Evolutionary conservation across 2,797 vertebrate genomes (phyloP).

Genomic region (Yasuhikotakia modesta): DNA sequence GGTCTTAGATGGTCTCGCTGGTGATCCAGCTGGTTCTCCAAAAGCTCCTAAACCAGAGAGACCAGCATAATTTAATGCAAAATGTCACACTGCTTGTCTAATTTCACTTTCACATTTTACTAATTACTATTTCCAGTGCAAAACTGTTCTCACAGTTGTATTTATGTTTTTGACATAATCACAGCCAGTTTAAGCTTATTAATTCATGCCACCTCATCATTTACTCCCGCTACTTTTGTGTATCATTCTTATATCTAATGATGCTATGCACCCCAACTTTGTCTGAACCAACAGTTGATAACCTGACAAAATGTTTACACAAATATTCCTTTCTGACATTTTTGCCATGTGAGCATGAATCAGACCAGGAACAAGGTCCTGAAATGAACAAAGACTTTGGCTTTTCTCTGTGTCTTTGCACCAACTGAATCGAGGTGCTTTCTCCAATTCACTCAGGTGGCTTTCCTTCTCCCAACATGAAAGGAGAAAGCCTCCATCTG

Average conservation of each 20-base stretch:
- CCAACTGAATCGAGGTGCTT: slow-evolving; percentile 75
- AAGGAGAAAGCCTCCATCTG: slow-evolving; percentile 80
- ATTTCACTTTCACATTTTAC: not conserved
- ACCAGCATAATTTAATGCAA: not conserved
- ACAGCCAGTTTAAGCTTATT: not conserved
- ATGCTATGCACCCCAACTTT: not conserved
- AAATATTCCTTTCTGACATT: slow-evolving; percentile 4
- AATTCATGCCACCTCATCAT: not conserved
- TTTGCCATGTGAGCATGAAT: slow-evolving; percentile 2
- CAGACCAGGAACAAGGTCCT: slow-evolving; percentile 7
- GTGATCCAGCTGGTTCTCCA: not conserved
- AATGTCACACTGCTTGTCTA: not conserved
- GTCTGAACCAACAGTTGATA: slow-evolving; percentile 1
- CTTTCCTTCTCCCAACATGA: slow-evolving; percentile 75
- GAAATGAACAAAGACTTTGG: slow-evolving; percentile 61
- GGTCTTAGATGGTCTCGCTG: not conserved
- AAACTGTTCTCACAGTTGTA: not conserved
- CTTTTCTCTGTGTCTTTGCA: slow-evolving; percentile 26
- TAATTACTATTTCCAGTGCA: not conserved
- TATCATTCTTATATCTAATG: slow-evolving; percentile 4
- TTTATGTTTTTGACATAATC: not conserved
- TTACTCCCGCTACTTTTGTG: not conserved
- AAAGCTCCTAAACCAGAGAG: not conserved
- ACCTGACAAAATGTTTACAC: slow-evolving; percentile 14
- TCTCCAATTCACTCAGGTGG: slow-evolving; percentile 76